Conservation (phyloP, 2,113 vertebrate species). For the Kryptolebias marmoratus region DNA sequence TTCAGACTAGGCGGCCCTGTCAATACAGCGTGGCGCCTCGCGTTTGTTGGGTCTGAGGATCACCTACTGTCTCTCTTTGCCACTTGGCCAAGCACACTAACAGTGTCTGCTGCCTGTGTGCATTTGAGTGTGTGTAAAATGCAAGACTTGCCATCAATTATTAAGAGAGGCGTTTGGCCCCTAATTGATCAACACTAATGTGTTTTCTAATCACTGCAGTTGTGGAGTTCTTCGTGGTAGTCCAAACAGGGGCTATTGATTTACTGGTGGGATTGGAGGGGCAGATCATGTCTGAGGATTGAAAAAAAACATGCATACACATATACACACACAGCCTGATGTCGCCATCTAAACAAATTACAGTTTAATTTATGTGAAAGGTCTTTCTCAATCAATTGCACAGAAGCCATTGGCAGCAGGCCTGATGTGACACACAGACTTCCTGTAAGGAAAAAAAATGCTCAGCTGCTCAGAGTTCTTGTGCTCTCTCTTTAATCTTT, state of each 20-base stretch:
- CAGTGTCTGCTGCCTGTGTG: slow-evolving; percentile 77
- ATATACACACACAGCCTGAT: slow-evolving; percentile 17
- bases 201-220: slow-evolving; percentile 99
- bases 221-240: slow-evolving; percentile 97
- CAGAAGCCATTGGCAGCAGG: slow-evolving; percentile 19
- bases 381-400: slow-evolving; percentile 20
- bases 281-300: slow-evolving; percentile 77
- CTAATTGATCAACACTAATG: slow-evolving; percentile 99
- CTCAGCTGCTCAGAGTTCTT: slow-evolving; percentile 1
- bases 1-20: slow-evolving; percentile 90
- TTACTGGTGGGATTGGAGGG: slow-evolving; percentile 69
- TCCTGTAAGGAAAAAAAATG: slow-evolving; percentile 15
- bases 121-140: slow-evolving; percentile 85
- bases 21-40: slow-evolving; percentile 93
- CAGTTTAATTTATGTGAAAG: slow-evolving; percentile 44
- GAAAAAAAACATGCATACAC: slow-evolving; percentile 46
- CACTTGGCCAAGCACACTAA: slow-evolving; percentile 85
- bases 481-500: slow-evolving; percentile 50
- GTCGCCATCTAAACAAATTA: slow-evolving; percentile 65
- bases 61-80: slow-evolving; percentile 83
- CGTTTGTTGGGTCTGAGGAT: slow-evolving; percentile 90
- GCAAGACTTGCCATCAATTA: slow-evolving; percentile 92
- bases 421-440: slow-evolving; percentile 25
- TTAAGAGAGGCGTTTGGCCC: slow-evolving; percentile 95
- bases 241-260: slow-evolving; percentile 97